Base-by-base conservation (phyloP, 2,113 vertebrate species). In the Plotosus lineatus region DNA sequence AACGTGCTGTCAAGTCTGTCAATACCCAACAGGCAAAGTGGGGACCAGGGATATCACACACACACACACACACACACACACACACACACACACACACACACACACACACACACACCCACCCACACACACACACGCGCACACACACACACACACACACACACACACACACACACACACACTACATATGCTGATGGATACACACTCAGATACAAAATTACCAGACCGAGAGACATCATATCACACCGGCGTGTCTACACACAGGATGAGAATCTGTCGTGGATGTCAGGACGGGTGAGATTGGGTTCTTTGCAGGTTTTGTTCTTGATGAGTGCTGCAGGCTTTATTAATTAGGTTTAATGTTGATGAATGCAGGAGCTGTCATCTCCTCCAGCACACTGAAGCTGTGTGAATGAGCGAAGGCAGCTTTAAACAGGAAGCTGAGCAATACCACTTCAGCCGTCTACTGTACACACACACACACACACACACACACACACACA, bases 1-100 rank as follows among this genome's bases (percentile, higher is more conserved):
- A 97, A 97, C 96, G 93, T 94, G 94, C 94, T 96, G 96, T 96
- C 96, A 96, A 90, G 89, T 88, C 94, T 95, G 96, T 95, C 97
- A 96, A 97, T 97, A 96, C 91, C 94, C 92, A 94, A 94, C 93
- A 94, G 94, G 93, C 93, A 90, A 90, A 91, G 91, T 90, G 55
- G 78, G 56, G 53, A 82, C 78, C 60, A 33, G 58, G 77, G 42
- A 73, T 76, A 81, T 73, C 87, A 87, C 78, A 81, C 71, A 75
- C 75, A 87, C 83, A 86, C 71, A 89, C 42, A 78, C 68, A 76
- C 65, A 66, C 53, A 65, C 73, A 81, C 56, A 78, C 78, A 81
- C 3, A 56, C 61, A 82, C 53, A 63, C 46, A 81, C 53, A 53
- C 48, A 78, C 74, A 75, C 33, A 60, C 75, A 15, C 23, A 71